These are phyloP conservation scores for Theocolax elegans DNA, from an alignment of 1,140 invertebrate genomes.

Conservation along the genomic window DNA sequence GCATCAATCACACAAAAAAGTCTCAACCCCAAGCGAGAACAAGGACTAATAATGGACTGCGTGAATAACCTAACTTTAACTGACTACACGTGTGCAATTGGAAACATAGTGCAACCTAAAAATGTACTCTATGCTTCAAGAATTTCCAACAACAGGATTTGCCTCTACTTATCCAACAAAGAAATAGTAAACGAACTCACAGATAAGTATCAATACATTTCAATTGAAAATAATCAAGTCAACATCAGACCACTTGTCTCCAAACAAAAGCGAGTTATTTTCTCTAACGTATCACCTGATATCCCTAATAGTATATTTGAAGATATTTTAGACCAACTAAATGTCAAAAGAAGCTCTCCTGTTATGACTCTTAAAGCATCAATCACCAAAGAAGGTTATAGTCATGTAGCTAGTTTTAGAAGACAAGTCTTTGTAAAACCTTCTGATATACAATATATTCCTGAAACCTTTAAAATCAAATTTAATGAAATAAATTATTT, in stretches of 20 bases:
- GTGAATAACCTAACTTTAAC: too few relatives aligned
- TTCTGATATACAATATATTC: neutral
- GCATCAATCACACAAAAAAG: too few relatives aligned
- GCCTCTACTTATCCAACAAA: neutral
- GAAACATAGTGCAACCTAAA: neutral
- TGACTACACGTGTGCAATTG: too few relatives aligned
- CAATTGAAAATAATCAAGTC: neutral
- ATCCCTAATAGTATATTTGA: neutral
- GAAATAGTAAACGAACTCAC: neutral
- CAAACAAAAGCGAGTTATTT: too few relatives aligned
- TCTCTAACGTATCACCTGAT: neutral
- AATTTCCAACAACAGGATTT: neutral
- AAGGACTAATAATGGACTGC: too few relatives aligned
- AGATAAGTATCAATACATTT: neutral
- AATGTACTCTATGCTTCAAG: neutral
- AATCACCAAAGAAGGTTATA: too few relatives aligned
- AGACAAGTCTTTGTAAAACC: too few relatives aligned
- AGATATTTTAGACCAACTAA: too few relatives aligned
- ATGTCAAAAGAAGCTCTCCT: neutral
- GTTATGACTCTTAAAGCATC: too few relatives aligned
- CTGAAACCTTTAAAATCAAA: neutral
- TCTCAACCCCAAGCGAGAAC: too few relatives aligned
- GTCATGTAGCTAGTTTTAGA: too few relatives aligned
- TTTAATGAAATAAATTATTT: neutral
- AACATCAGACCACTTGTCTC: neutral